Base-by-base conservation (phyloP, 2,888 invertebrate genomes). In the Spilosoma lubricipeda region DNA sequence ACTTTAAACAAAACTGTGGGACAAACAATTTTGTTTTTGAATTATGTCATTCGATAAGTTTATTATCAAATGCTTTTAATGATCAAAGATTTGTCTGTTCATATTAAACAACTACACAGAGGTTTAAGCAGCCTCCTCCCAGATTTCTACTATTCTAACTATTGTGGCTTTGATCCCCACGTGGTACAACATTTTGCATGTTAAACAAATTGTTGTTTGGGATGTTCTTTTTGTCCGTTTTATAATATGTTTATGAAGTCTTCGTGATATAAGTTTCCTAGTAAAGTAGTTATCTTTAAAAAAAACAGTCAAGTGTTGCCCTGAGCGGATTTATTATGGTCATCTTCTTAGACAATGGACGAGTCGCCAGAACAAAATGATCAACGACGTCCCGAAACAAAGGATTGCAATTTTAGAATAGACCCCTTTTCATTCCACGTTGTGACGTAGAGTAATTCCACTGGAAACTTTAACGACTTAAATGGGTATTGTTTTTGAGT, bases 371-470 rank as follows among this genome's bases (percentile, higher is more conserved):
- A 81, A 86, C 85, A 84, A 89, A 91, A 88, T 90, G 90, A 90
- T 90, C 90, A 87, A 85, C 86, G 84, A 74, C 80, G 72, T 77
- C 75, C 56, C 48, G 64, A 70, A 86, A 90, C 91, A 91, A 92
- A 88, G 84, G 85, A 79, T 79, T 87, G 85, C 87, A 87, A 88
- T 90, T 89, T 89, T 78, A 84, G 85, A 86, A 88, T 83, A 77
- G 85, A 79, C 84, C 80, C 52, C 85, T 80, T 87, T 83, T 85
- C 80, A 83, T 84, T 84, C 73, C 70, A 70, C 73, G 75, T 75
- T 71, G 76, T 71, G 79, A 81, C 82, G 75, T 76, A 56, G 84
- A 85, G 81, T 82, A 82, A 85, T 87, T 85, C 82, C 73, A 74
- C 78, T 80, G 77, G 81, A 79, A 79, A 82, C 82, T 85, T 86